Conservation (phyloP, 2,113 vertebrate genomes). For the Brienomyrus brachyistius region DNA sequence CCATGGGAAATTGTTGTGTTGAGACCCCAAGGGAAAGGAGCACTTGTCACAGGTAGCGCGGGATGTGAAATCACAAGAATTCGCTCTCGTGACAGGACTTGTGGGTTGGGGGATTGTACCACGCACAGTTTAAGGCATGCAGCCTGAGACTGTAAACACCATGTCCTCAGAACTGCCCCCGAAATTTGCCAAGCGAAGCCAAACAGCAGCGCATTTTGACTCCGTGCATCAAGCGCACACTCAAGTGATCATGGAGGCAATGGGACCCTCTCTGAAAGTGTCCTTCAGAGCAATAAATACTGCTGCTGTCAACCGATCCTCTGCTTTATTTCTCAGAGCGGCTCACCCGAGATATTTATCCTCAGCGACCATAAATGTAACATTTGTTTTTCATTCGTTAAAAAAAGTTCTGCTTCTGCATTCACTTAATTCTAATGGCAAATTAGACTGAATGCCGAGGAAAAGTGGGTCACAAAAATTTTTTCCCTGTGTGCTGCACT, state of each 20-base stretch:
- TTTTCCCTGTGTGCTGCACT: constrained; percentile 29
- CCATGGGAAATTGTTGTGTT: background rate
- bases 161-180: constrained; percentile 75
- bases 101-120: background rate
- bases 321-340: constrained; percentile 65
- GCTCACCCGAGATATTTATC: constrained; percentile 67
- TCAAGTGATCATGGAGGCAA: constrained; percentile 76
- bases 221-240: constrained; percentile 62
- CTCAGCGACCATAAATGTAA: constrained; percentile 63
- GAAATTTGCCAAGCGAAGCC: constrained; percentile 73
- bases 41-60: background rate
- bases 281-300: constrained; percentile 70
- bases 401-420: constrained; percentile 43
- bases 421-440: background rate
- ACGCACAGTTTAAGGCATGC: constrained; percentile 37
- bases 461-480: constrained; percentile 34
- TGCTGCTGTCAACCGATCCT: constrained; percentile 62
- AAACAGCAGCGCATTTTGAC: constrained; percentile 81
- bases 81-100: background rate
- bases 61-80: background rate
- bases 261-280: constrained; percentile 60
- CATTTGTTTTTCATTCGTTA: constrained; percentile 61
- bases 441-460: constrained; percentile 38
- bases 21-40: background rate
- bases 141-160: constrained; percentile 80